Conservation (phyloP, 2,888 invertebrate genomes). For the Scaptomyza polygonia region DNA sequence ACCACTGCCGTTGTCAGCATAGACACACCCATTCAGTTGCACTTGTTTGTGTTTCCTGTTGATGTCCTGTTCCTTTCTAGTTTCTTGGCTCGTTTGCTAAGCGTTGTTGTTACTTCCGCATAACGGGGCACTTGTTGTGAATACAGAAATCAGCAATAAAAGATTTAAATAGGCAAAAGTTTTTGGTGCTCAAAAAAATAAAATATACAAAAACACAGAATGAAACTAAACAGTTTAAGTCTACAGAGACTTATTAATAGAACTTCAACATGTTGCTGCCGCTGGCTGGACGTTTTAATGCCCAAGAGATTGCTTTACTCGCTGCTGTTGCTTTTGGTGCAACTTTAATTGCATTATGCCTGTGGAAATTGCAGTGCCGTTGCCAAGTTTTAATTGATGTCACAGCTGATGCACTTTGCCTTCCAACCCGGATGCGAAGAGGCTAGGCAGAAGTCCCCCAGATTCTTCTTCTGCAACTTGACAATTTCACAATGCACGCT, state of each 20-base stretch:
- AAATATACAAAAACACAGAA: background rate
- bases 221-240: slow-evolving; percentile 1
- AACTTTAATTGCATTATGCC: slow-evolving; percentile 72
- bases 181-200: slow-evolving; percentile 8
- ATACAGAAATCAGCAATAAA: slow-evolving; percentile 62
- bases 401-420: slow-evolving; percentile 65
- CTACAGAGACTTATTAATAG: slow-evolving; percentile 33
- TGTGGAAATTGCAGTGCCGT: slow-evolving; percentile 52
- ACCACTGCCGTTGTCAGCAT: slow-evolving; percentile 7
- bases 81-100: slow-evolving; percentile 24
- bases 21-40: slow-evolving; percentile 19
- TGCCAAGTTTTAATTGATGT: slow-evolving; percentile 70
- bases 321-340: slow-evolving; percentile 45
- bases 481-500: slow-evolving; percentile 36
- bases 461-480: slow-evolving; percentile 25
- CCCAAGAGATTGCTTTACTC: slow-evolving; percentile 39
- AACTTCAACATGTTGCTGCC: slow-evolving; percentile 24
- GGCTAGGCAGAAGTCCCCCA: slow-evolving; percentile 11
- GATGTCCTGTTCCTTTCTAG: slow-evolving; percentile 24
- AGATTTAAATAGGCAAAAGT: slow-evolving; percentile 55
- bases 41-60: slow-evolving; percentile 44
- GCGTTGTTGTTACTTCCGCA: slow-evolving; percentile 22
- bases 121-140: slow-evolving; percentile 45
- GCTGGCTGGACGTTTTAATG: slow-evolving; percentile 29
- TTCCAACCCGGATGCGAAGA: slow-evolving; percentile 16